A percentile compares a stretch with the other conserved stretches of the same genome.
Conservation (phyloP, 2,888 invertebrate species). For the Globia sparganii region DNA sequence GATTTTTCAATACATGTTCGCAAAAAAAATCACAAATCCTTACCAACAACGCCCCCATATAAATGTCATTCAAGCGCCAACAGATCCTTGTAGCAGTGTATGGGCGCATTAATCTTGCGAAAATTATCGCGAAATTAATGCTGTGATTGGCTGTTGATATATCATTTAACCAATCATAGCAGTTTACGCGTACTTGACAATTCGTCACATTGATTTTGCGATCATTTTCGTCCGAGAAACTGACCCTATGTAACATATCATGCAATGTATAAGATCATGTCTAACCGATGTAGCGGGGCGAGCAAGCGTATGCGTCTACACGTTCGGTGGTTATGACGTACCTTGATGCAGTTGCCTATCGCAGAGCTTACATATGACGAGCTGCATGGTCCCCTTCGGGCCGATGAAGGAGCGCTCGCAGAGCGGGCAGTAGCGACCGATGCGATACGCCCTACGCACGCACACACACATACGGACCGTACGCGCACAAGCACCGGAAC, state of each 20-base stretch:
- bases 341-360: slow-evolving; percentile 91
- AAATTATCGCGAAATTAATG: neutral
- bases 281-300: slow-evolving; percentile 55
- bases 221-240: neutral
- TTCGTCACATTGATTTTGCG: neutral
- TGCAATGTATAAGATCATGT: slow-evolving; percentile 54
- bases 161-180: neutral
- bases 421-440: slow-evolving; percentile 93
- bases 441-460: slow-evolving; percentile 92
- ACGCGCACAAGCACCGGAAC: slow-evolving; percentile 89
- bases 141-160: neutral
- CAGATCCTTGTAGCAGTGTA: slow-evolving; percentile 1
- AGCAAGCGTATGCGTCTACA: slow-evolving; percentile 70
- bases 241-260: slow-evolving; percentile 36
- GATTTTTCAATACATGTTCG: neutral
- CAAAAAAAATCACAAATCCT: neutral
- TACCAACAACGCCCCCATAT: neutral
- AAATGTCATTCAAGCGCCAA: slow-evolving; percentile 8
- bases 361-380: slow-evolving; percentile 91
- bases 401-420: slow-evolving; percentile 93
- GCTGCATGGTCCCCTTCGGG: slow-evolving; percentile 92
- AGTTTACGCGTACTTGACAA: neutral
- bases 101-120: neutral
- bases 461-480: slow-evolving; percentile 87
- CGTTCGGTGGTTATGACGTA: slow-evolving; percentile 82